A percentile compares a stretch with the other conserved stretches of the same genome.
phyloP scores from a whole-genome alignment of 2,797 vertebrate genomes.

The Heteromormyrus szaboi region DNA sequence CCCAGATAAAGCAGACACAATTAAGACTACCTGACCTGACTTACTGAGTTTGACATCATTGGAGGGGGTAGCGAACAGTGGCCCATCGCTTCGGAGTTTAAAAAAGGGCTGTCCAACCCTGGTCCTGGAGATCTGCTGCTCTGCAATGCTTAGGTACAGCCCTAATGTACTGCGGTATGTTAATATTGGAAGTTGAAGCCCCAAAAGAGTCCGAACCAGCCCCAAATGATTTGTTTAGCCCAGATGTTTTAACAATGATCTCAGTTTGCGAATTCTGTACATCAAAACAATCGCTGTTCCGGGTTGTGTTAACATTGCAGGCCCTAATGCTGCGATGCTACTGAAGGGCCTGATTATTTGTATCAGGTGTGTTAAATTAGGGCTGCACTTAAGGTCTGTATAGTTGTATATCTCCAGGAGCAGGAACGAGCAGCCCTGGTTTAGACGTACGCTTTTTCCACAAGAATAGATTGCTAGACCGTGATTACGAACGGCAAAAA shows the following conservation, averaged over 20 bases:
- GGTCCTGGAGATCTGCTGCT: not conserved
- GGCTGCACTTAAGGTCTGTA: not conserved
- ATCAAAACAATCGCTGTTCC: not conserved
- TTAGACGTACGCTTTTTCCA: not conserved
- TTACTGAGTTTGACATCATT: not conserved
- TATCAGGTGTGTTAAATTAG: not conserved
- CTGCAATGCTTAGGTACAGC: not conserved
- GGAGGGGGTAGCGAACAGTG: not conserved
- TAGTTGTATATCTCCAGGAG: not conserved
- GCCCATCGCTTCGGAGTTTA: not conserved
- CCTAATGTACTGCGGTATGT: not conserved
- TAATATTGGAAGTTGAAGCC: not conserved
- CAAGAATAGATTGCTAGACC: not conserved
- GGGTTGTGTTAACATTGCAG: not conserved
- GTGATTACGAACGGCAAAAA: not conserved
- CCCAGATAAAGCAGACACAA: not conserved
- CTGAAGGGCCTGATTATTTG: not conserved
- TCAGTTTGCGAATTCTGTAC: not conserved
- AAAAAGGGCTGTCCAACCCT: not conserved
- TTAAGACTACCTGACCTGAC: not conserved
- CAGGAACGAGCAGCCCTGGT: not conserved
- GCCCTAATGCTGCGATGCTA: not conserved
- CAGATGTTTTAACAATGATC: not conserved
- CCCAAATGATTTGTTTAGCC: not conserved
- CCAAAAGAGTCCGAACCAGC: not conserved